phyloP scores from a whole-genome alignment of 2,888 invertebrate species.

The Therioaphis trifolii region DNA sequence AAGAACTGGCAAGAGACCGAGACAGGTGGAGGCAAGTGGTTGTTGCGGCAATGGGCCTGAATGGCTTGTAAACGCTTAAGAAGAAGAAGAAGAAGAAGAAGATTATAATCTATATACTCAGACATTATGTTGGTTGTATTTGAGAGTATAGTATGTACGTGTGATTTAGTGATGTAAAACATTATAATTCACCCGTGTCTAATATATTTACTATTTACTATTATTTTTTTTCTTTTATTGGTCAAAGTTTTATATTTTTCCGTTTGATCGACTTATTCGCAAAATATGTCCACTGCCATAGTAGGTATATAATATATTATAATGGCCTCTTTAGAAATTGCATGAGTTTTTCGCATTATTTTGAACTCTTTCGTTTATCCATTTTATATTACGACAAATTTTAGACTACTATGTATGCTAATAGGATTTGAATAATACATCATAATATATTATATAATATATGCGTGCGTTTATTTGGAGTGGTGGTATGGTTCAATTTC shows the following conservation, averaged over 20 bases:
- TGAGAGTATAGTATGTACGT: background rate
- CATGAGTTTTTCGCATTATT: conserved; percentile 28
- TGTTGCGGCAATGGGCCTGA: too few relatives aligned
- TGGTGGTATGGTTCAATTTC: background rate
- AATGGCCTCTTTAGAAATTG: conserved; percentile 31
- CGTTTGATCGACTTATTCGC: background rate
- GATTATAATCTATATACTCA: too few relatives aligned
- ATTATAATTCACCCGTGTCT: background rate
- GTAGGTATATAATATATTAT: background rate
- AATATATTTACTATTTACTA: background rate
- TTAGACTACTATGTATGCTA: background rate
- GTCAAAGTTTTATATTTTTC: background rate
- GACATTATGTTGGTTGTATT: background rate
- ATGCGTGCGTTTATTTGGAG: background rate
- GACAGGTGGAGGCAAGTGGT: too few relatives aligned
- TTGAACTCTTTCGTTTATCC: background rate
- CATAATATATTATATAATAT: background rate
- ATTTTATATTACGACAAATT: background rate
- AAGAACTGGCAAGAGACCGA: too few relatives aligned
- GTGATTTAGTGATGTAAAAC: background rate
- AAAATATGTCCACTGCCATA: background rate
- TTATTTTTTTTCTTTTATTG: background rate
- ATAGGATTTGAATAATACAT: background rate
- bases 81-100: too few relatives aligned
- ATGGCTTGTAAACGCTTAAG: too few relatives aligned